A percentile compares a stretch with the other conserved stretches of the same genome.
Conservation (phyloP, 2,113 vertebrate species). For the Motacilla tschutschensis region DNA sequence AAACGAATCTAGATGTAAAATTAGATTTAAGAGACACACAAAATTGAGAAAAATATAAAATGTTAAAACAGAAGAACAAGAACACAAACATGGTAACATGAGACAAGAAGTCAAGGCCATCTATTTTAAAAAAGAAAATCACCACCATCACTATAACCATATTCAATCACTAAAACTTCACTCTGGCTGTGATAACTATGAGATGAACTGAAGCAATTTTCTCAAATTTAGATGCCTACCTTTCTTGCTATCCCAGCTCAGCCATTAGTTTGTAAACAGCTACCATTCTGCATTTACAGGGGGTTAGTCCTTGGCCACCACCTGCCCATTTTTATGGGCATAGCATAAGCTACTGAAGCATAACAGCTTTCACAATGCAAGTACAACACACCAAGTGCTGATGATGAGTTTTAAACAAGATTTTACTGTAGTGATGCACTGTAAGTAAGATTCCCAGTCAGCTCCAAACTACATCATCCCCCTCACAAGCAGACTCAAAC, state of each 20-base stretch:
- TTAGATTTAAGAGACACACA: neutral
- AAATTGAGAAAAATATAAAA: neutral
- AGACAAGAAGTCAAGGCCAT: neutral
- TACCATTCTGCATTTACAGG: neutral
- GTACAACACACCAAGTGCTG: neutral
- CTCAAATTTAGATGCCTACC: neutral
- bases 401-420: neutral
- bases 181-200: neutral
- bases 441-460: neutral
- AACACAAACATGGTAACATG: neutral
- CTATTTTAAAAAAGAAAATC: neutral
- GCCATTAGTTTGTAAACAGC: neutral
- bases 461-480: neutral
- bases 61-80: neutral
- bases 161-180: neutral
- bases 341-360: neutral
- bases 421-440: neutral
- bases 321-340: neutral
- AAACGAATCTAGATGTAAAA: neutral
- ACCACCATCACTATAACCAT: neutral
- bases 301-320: neutral
- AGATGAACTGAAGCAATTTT: neutral
- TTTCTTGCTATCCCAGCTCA: neutral
- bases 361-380: neutral
- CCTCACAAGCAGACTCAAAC: rapidly evolving